Conservation (phyloP, 2,888 invertebrate species). For the Hoplodrina ambigua region DNA sequence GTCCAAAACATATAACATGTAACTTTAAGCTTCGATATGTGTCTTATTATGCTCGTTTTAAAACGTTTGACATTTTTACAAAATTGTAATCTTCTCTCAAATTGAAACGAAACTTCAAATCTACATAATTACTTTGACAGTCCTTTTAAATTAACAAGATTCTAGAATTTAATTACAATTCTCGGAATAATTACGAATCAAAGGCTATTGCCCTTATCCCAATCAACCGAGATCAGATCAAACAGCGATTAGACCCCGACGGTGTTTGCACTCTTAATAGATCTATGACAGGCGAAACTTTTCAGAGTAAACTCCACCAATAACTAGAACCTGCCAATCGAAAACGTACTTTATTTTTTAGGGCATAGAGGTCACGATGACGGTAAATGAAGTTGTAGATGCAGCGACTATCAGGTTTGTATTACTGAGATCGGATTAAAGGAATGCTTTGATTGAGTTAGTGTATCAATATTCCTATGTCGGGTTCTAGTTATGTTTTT, state of each 20-base stretch:
- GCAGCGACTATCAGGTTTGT: conserved; percentile 31
- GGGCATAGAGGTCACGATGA: neutral
- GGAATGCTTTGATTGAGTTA: conserved; percentile 50
- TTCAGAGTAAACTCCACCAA: conserved; percentile 31
- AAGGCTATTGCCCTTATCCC: conserved; percentile 26
- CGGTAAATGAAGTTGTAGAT: conserved; percentile 12
- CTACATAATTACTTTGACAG: neutral
- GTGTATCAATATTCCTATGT: conserved; percentile 23
- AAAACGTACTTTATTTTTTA: conserved; percentile 21
- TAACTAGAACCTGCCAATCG: neutral
- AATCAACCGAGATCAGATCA: conserved; percentile 54
- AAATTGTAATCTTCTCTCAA: neutral
- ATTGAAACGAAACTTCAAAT: conserved; percentile 4
- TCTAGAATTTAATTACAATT: conserved; percentile 20
- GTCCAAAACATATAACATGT: too few species aligned
- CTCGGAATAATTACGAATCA: conserved; percentile 16
- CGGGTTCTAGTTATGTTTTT: neutral
- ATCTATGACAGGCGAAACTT: conserved; percentile 59
- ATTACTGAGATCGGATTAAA: conserved; percentile 47
- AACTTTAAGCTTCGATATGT: too few species aligned
- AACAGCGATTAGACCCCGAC: conserved; percentile 56
- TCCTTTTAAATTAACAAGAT: conserved; percentile 18
- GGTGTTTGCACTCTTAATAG: conserved; percentile 59
- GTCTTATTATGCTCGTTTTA: too few species aligned
- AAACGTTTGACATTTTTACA: too few species aligned